phyloP scores from a whole-genome alignment of 2,113 vertebrate genomes.

The Lasiurus cinereus region DNA sequence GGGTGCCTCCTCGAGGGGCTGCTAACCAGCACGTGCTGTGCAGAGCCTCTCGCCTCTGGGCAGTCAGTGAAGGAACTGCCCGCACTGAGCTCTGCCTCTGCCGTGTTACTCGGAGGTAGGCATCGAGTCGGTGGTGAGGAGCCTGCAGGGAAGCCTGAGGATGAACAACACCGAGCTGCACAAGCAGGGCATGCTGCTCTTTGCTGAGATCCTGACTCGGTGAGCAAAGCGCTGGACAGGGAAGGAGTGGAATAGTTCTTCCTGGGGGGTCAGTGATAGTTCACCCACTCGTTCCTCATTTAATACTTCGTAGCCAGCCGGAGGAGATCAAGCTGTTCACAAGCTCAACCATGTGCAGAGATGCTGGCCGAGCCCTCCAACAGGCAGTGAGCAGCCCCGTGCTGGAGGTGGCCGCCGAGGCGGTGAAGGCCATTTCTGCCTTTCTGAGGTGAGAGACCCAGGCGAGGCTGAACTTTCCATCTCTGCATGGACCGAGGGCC shows the following conservation, averaged over 20 bases:
- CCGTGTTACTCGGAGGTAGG: conserved; percentile 84
- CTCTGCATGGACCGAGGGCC: rapidly evolving
- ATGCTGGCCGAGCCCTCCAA: conserved; percentile 88
- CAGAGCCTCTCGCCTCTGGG: not conserved
- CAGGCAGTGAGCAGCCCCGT: conserved; percentile 90
- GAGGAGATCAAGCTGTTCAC: conserved; percentile 92
- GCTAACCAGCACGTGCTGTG: not conserved
- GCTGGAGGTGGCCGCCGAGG: conserved; percentile 91
- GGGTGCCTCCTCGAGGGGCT: not conserved
- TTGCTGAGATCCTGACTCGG: conserved; percentile 94
- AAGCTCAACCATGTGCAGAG: conserved; percentile 87
- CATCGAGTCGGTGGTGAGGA: conserved; percentile 94
- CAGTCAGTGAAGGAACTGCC: conserved; percentile 31
- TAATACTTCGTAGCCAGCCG: conserved; percentile 90
- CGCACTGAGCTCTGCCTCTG: conserved; percentile 56
- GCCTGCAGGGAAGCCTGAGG: conserved; percentile 90
- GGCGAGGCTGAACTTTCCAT: not conserved
- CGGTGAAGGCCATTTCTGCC: conserved; percentile 88
- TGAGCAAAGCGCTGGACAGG: conserved; percentile 77
- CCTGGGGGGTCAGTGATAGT: not conserved
- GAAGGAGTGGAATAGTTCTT: not conserved
- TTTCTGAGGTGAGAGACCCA: conserved; percentile 89
- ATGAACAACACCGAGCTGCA: conserved; percentile 92
- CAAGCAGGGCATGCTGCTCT: conserved; percentile 94
- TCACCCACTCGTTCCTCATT: not conserved